Evolutionary conservation across 35 echinoderm and acorn worm genomes (phyloP), one percentile per base, ranked within the genome.

Genomic region (Apostichopus californicus): DNA sequence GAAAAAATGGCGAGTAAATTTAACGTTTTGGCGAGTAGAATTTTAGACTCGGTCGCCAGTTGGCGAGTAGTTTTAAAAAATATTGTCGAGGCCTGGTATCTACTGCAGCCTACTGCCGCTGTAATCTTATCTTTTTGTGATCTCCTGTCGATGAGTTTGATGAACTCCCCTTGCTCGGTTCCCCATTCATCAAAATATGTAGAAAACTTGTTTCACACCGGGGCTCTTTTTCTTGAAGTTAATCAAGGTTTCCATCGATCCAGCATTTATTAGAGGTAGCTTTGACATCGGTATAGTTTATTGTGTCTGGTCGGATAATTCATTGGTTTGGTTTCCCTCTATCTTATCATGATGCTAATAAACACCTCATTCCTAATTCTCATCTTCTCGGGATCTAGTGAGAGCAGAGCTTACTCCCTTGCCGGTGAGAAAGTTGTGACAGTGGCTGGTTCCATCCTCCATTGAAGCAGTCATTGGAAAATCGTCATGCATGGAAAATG

Each of bases 181-280:
- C 71, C 71, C 21, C 71, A 20, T 75, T 75, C 71, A 75, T 75
- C 71, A 75, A 75, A 75, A 75, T 75, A 20, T 75, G 71, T 18
- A 22, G 71, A 13, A 75, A 75, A 75, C 71, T 75, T 75, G 71
- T 75, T 75, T 75, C 71, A 75, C 13, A 75, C 13, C 17, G 71
- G 71, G 71, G 71, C 71, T 75, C 14, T 75, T 75, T 73, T 75
- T 18, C 71, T 75, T 75, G 71, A 75, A 75, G 71, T n/a, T 75
- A 75, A 75, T 75, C 71, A 75, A 75, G 14, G 71, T 75, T 75
- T 21, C 71, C 71, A 75, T 75, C 71, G 71, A 75, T 75, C 71
- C 0, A 5, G 71, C 17, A 24, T 75, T 75, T 13, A 61, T 61
- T 61, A 9, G 58, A 61, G 58, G 58, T 61, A 75, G 14, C 20